Evolutionary conservation across 2,888 invertebrate species (phyloP).

Genomic region (Phyllotreta cruciferae): DNA sequence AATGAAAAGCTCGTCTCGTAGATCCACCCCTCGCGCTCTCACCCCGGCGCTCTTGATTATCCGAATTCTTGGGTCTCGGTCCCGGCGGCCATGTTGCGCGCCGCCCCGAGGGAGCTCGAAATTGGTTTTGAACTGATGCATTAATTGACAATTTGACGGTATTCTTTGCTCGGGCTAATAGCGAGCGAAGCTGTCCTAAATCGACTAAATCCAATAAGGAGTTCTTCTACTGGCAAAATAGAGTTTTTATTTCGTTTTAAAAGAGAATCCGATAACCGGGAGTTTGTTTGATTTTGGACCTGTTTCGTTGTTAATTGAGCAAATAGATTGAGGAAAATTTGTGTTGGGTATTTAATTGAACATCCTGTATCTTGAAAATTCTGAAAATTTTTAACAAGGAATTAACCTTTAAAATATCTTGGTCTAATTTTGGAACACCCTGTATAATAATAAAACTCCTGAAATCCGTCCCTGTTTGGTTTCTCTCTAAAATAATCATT

Average conservation of each 20-base stretch:
- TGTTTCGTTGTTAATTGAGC: no score
- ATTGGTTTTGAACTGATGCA: constrained; percentile 59
- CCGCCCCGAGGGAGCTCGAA: constrained; percentile 51
- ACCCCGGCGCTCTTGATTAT: constrained; percentile 53
- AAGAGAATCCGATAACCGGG: no score
- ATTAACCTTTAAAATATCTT: no score
- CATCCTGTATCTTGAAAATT: no score
- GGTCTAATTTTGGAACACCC: no score
- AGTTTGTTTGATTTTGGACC: no score
- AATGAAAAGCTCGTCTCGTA: constrained; percentile 40
- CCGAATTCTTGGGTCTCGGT: constrained; percentile 54
- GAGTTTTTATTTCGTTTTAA: no score
- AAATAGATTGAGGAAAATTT: no score
- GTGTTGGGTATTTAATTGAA: no score
- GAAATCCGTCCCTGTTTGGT: constrained; percentile 23
- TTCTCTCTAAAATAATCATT: constrained; percentile 30
- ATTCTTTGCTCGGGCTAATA: constrained; percentile 57
- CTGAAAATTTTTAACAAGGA: no score
- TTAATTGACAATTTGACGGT: constrained; percentile 60
- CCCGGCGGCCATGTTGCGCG: constrained; percentile 48
- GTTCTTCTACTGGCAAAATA: no score
- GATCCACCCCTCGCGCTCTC: constrained; percentile 49
- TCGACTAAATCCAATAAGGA: constrained; percentile 58
- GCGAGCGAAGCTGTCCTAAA: constrained; percentile 57
- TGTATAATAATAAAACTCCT: no score